Evolutionary conservation across 2,888 invertebrate species (phyloP).

Genomic region (Boloria selene): DNA sequence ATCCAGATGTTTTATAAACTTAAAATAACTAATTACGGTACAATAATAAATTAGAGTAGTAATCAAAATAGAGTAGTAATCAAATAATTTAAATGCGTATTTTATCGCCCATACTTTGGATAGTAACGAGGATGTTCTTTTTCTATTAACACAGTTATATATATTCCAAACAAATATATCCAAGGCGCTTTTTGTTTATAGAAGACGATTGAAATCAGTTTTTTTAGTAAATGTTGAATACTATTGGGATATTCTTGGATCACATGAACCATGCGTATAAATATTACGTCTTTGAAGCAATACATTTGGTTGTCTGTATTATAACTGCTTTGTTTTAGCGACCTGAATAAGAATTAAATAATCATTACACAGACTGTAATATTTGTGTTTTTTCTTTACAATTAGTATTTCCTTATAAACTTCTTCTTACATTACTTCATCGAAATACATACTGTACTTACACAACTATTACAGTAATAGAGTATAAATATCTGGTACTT

Average conservation of each 20-base stretch:
- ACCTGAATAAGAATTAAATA: no score
- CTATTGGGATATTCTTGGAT: conserved; percentile 2
- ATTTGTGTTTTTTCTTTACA: no score
- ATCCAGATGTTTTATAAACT: no score
- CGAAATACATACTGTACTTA: not conserved
- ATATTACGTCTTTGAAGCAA: no score
- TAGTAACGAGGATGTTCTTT: conserved; percentile 8
- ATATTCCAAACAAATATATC: conserved; percentile 19
- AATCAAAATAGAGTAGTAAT: not conserved
- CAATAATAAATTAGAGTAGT: not conserved
- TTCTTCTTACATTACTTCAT: no score
- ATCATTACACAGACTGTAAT: no score
- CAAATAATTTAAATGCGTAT: not conserved
- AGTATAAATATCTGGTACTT: conserved; percentile 78
- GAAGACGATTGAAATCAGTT: conserved; percentile 15
- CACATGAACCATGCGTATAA: not conserved
- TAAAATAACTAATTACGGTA: no score
- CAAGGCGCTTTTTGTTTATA: conserved; percentile 32
- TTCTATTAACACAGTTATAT: conserved; percentile 22
- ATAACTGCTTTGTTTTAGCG: no score
- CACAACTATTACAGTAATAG: not conserved
- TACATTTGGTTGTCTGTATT: no score
- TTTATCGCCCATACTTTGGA: not conserved
- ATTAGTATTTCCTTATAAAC: no score
- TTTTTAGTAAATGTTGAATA: conserved; percentile 15